Base-by-base conservation (phyloP, 2,797 vertebrate species). In the Gallinago stenura region DNA sequence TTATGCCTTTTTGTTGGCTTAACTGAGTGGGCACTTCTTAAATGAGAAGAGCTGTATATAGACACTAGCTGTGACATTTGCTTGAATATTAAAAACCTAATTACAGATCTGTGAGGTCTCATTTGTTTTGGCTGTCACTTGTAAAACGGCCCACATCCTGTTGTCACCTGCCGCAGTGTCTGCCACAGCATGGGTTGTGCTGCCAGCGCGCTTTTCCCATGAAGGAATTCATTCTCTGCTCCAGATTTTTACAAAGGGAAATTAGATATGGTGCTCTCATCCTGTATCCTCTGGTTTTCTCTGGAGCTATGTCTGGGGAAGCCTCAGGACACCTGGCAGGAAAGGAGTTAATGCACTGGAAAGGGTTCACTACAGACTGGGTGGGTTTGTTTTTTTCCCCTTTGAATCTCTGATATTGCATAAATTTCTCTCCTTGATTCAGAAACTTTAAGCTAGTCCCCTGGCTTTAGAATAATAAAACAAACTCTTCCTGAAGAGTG, bases 381-480 rank as follows among this genome's bases (percentile, higher is more conserved):
- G n/a, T 75, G 66, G 56, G 41, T 73, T 93, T 93, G 45, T 6
- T 10, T 35, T 66, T 81, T 21, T 10, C 33, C 35, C 33, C 4
- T 8, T 90, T 88, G 75, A 28, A 43, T 93, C 41, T 70, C 85
- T 56, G 16, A 3, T 72, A 15, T 75, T 83, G 37, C n/a, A 66
- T 61, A 95, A 88, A 17, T 16, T 10, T 69, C 78, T 66, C 12
- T 89, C 16, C 46, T 92, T 62, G 62, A 78, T 86, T 86, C 94
- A 72, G 62, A 86, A 95, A 69, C 54, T 50, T 87, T 30, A 69
- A 83, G 39, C 28, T 65, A 28, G 30, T 51, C 19, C 25, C 8
- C 14, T 72, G 79, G 39, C 62, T 93, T 94, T 79, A 58, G 28
- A 51, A 82, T 84, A 64, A 76, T 82, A 81, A 79, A 95, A 53